Evolutionary conservation across 35 echinoderm and acorn worm genomes (phyloP).

Genomic region (Hemicentrotus pulcherrimus): DNA sequence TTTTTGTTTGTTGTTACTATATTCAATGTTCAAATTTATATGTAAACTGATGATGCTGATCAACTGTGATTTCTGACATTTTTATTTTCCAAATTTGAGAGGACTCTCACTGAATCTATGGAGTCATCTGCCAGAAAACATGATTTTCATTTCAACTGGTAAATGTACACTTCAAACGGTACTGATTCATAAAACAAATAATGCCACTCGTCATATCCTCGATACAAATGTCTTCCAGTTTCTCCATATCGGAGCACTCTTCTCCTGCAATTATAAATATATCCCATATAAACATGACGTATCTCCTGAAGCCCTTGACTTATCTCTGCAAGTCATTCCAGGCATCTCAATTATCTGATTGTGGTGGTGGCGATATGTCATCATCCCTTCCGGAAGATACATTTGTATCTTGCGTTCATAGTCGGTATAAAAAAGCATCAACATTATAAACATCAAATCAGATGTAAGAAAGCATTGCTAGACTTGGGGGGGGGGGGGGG

Average conservation of each 20-base stretch:
- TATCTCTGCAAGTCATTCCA: not conserved
- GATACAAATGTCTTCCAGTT: not conserved
- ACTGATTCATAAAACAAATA: not conserved
- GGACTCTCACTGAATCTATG: no score
- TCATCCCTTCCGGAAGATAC: not conserved
- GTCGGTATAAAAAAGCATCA: not conserved
- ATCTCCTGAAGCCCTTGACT: not conserved
- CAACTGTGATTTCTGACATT: no score
- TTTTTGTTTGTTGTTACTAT: no score
- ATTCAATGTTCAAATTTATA: no score
- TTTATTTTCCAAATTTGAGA: no score
- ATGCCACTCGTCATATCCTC: not conserved
- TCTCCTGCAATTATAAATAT: not conserved
- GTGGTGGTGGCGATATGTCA: not conserved
- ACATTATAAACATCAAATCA: not conserved
- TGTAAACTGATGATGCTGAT: no score
- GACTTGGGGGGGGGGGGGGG: not conserved
- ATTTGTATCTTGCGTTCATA: not conserved
- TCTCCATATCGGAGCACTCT: not conserved
- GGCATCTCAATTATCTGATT: slow-evolving; percentile 1
- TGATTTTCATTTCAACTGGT: no score
- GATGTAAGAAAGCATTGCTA: not conserved
- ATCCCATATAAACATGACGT: not conserved
- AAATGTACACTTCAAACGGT: not conserved
- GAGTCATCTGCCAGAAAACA: no score